Conservation (phyloP, 1,140 invertebrate genomes). For the Tribolium madens region DNA sequence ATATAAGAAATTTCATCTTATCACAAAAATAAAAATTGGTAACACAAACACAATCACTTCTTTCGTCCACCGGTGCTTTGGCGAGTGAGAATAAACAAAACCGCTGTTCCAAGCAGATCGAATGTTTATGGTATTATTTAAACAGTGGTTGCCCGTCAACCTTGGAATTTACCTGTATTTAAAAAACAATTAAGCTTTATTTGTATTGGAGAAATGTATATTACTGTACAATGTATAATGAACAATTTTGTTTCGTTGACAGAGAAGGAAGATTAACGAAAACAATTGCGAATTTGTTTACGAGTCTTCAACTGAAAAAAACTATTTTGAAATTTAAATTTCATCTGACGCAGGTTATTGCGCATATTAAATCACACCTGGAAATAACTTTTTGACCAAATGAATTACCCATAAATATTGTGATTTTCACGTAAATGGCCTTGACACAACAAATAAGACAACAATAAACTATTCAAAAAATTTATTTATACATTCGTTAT, state of each 20-base stretch:
- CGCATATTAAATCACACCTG: background rate
- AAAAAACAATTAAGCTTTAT: slow-evolving; percentile 25
- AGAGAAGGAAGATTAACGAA: too few species aligned
- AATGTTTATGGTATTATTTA: slow-evolving; percentile 7
- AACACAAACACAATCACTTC: slow-evolving; percentile 7
- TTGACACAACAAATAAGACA: background rate
- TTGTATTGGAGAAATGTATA: slow-evolving; percentile 1
- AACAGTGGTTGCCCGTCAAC: background rate
- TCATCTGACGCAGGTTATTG: background rate
- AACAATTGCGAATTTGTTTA: too few species aligned
- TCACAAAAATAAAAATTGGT: background rate
- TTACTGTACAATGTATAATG: background rate
- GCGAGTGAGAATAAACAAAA: background rate
- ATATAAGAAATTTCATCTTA: slow-evolving; percentile 24
- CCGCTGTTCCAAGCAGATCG: background rate
- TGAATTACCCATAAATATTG: background rate
- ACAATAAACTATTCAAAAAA: background rate
- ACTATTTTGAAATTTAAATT: background rate
- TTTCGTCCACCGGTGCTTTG: background rate
- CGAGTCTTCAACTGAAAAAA: background rate
- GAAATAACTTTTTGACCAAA: background rate
- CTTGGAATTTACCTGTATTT: slow-evolving; percentile 43
- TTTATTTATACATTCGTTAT: background rate
- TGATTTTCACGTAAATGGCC: background rate
- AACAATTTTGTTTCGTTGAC: too few species aligned